Percentiles rank a stretch among this genome's conserved stretches.
These are phyloP conservation scores for Caracal caracal DNA, from an alignment of 2,113 vertebrate species.

Conservation along the genomic window DNA sequence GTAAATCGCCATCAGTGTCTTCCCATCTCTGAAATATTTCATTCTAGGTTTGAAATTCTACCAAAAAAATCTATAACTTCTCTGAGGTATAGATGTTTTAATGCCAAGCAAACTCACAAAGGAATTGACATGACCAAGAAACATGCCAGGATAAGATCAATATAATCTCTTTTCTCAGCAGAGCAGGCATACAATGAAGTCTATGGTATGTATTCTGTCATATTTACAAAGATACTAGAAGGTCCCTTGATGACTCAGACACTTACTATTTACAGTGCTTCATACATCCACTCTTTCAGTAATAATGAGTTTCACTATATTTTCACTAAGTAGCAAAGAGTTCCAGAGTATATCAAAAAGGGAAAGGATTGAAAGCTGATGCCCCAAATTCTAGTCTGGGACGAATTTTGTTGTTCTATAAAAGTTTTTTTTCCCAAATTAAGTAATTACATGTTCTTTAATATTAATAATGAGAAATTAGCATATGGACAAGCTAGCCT, in stretches of 20 bases:
- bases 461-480: background rate
- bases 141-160: background rate
- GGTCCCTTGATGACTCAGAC: background rate
- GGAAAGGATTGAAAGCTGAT: background rate
- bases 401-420: background rate
- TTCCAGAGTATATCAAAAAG: background rate
- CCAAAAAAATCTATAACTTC: background rate
- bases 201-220: background rate
- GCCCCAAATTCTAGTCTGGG: background rate
- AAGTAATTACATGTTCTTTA: background rate
- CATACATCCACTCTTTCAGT: background rate
- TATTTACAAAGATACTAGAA: background rate
- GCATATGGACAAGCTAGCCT: background rate
- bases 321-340: background rate
- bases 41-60: slow-evolving; percentile 4
- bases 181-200: background rate
- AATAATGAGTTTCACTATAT: background rate
- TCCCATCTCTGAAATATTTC: background rate
- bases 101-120: background rate
- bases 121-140: background rate
- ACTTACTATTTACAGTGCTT: background rate
- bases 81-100: background rate
- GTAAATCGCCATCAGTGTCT: background rate
- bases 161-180: background rate
- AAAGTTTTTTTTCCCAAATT: background rate